Evolutionary conservation across 2,113 vertebrate genomes (phyloP), one percentile per base, ranked within the genome.

Genomic region (Myotis brandtii): DNA sequence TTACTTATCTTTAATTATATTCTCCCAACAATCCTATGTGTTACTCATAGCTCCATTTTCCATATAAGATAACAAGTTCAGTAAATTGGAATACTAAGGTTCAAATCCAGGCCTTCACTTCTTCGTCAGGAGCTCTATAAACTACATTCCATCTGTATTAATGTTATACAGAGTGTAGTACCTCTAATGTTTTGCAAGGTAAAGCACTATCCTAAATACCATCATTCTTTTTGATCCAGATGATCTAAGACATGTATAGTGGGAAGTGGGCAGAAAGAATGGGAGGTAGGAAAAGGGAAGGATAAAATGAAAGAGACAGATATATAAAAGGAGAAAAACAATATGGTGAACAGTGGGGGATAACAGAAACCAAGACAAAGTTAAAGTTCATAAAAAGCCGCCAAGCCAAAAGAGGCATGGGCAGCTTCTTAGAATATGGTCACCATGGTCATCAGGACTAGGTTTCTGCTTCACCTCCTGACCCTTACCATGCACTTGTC

Each of bases 401-500:
- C 21, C 5, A 85, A 34, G 25, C 18, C 80, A 40, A 66, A 54
- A 72, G 50, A 91, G 23, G 23, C 34, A 37, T 2, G 21, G 16
- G 27, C 5, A 56, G 40, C 50, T 34, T 23, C 73, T 54, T 20
- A 83, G 70, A 84, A 56, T 30, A 34, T 1, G 32, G 37, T 43
- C 67, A 40, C n/a, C 9, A 25, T 32, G 80, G 0, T 48, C 66
- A 73, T 48, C 21, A 48, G 46, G 72, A 84, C 34, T 16, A n/a
- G 54, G 73, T 14, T 82, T 17, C 7, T 17, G 2, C 21, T 32
- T 48, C 64, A 34, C 2, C 2, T 3, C 32, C 1, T 0, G 73
- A 2, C 30, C 9, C 59, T 10, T 85, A 99, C 99, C 99, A 99
- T 99, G 99, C 99, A 99, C 98, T 99, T 99, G 89, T 99, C 99